Conservation (phyloP, 2,888 invertebrate genomes). For the Drosophila affinis region DNA sequence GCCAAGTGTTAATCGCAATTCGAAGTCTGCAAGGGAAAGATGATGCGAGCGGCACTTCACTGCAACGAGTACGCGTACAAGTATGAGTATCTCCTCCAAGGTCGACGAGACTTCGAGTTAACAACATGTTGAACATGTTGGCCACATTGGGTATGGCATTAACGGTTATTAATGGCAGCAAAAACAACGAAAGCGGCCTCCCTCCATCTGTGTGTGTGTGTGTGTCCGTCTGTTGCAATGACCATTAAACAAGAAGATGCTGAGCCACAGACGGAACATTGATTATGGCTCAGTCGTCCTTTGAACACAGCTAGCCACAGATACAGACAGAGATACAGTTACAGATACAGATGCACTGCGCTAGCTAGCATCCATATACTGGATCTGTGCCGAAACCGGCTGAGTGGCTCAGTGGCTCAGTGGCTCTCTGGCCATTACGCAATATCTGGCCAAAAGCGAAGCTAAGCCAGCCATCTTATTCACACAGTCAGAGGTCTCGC, state of each 20-base stretch:
- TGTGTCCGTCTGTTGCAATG: conserved; percentile 42
- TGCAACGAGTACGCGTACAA: too few relatives aligned
- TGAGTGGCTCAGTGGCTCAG: conserved; percentile 50
- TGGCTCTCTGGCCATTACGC: conserved; percentile 50
- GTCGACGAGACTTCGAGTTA: conserved; percentile 52
- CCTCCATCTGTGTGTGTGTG: not conserved
- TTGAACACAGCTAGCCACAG: conserved; percentile 29
- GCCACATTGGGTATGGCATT: conserved; percentile 28
- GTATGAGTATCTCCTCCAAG: conserved; percentile 44
- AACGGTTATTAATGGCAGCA: conserved; percentile 62
- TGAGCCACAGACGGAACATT: conserved; percentile 32
- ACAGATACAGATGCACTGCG: conserved; percentile 20
- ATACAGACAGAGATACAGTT: conserved; percentile 24
- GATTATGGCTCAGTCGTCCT: conserved; percentile 58
- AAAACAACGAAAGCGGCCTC: conserved; percentile 18
- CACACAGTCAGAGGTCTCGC: conserved; percentile 72
- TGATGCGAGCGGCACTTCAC: conserved; percentile 11
- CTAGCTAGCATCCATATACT: conserved; percentile 7
- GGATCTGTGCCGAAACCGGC: conserved; percentile 54
- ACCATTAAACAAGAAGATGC: conserved; percentile 51
- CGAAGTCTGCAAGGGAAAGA: conserved; percentile 23
- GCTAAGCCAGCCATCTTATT: conserved; percentile 49
- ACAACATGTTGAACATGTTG: conserved; percentile 49
- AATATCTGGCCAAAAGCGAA: conserved; percentile 49
- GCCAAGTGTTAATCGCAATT: conserved; percentile 24